These are phyloP conservation scores for Helarctos malayanus DNA, from an alignment of 2,797 vertebrate genomes.

Conservation along the genomic window DNA sequence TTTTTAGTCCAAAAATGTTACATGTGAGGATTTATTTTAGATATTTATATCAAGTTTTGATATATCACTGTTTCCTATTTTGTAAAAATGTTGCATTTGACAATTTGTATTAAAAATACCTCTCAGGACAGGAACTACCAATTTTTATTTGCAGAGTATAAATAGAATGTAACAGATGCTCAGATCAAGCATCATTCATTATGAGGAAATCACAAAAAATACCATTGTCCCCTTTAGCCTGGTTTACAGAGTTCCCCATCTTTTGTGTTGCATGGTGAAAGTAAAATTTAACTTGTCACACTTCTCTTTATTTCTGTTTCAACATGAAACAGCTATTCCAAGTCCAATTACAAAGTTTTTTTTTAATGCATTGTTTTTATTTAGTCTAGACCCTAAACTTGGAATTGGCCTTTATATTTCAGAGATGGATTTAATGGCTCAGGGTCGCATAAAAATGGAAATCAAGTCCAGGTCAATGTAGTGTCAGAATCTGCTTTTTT, in stretches of 20 bases:
- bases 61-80: slow-evolving; percentile 1
- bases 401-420: not conserved
- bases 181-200: not conserved
- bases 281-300: slow-evolving; percentile 34
- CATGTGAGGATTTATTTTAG: slow-evolving; percentile 57
- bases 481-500: slow-evolving; percentile 36
- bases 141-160: slow-evolving; percentile 55
- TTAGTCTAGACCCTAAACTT: not conserved
- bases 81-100: slow-evolving; percentile 9
- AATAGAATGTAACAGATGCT: not conserved
- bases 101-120: not conserved
- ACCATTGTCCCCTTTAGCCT: not conserved
- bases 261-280: not conserved
- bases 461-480: slow-evolving; percentile 12
- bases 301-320: slow-evolving; percentile 59
- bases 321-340: not conserved
- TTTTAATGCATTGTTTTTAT: not conserved
- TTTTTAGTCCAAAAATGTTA: not conserved
- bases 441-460: not conserved
- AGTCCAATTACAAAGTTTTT: not conserved
- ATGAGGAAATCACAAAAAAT: slow-evolving; percentile 17
- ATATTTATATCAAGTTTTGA: slow-evolving; percentile 48
- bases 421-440: not conserved
- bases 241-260: not conserved
- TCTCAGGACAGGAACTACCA: slow-evolving; percentile 28